A percentile compares a stretch with the other conserved stretches of the same genome.
Evolutionary conservation across 2,113 vertebrate genomes (phyloP).

Genomic region (Aldabrachelys gigantea): DNA sequence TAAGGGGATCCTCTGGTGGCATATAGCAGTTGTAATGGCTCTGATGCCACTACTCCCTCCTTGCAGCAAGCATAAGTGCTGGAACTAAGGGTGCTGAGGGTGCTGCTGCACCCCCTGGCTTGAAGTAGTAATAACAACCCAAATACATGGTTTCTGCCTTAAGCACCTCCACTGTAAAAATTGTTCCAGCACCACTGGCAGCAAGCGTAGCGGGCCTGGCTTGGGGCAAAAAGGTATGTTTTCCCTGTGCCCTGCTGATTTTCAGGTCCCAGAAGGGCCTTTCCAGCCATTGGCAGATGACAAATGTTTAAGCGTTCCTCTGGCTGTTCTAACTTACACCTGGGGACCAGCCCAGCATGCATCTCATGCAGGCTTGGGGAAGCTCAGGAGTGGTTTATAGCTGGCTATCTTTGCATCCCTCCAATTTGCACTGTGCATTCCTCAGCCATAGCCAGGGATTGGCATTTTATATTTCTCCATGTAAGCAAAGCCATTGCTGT

Average conservation of each 20-base stretch:
- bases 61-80: background rate
- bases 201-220: background rate
- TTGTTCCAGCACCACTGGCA: background rate
- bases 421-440: conserved; percentile 38
- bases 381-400: conserved; percentile 51
- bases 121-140: no score
- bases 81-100: no score
- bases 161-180: no score
- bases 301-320: conserved; percentile 36
- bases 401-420: conserved; percentile 50
- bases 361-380: background rate
- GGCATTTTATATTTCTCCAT: conserved; percentile 42
- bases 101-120: no score
- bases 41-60: background rate
- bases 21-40: background rate
- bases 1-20: background rate
- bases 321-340: background rate
- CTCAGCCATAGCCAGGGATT: conserved; percentile 10
- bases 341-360: conserved; percentile 4
- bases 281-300: conserved; percentile 24
- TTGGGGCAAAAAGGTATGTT: conserved; percentile 26
- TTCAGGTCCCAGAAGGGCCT: conserved; percentile 29
- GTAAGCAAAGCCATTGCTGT: conserved; percentile 56
- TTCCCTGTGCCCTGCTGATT: conserved; percentile 35
- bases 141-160: no score